Evolutionary conservation across 2,888 invertebrate species (phyloP).

Genomic region (Beris chalybata): DNA sequence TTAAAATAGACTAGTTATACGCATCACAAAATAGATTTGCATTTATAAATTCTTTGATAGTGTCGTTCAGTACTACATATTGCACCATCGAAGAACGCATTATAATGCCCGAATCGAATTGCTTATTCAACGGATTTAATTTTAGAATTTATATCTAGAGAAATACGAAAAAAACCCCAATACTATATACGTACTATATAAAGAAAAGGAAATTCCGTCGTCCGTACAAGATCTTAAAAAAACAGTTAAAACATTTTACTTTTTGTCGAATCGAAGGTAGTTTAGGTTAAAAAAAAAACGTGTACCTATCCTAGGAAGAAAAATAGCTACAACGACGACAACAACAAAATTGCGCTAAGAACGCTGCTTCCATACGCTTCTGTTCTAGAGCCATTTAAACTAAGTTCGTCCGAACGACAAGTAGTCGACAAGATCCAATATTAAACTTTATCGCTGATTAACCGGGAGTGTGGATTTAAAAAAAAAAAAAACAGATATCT

Average conservation of each 20-base stretch:
- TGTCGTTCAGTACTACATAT: no score
- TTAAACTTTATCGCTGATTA: slow-evolving; percentile 19
- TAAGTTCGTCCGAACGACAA: slow-evolving; percentile 37
- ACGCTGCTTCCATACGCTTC: slow-evolving; percentile 41
- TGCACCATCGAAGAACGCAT: neutral
- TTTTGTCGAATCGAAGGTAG: no score
- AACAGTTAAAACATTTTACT: no score
- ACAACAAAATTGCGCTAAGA: slow-evolving; percentile 21
- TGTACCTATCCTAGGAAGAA: no score
- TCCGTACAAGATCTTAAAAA: no score
- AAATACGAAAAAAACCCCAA: neutral
- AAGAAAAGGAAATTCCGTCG: no score
- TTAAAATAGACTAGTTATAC: no score
- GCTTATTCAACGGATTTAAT: slow-evolving; percentile 6
- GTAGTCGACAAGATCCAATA: slow-evolving; percentile 31
- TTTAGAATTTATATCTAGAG: slow-evolving; percentile 5
- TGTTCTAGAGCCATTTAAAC: slow-evolving; percentile 41
- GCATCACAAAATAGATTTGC: no score
- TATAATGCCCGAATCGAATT: slow-evolving; percentile 5
- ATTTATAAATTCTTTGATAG: no score
- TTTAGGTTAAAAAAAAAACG: no score
- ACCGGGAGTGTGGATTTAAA: slow-evolving; percentile 29
- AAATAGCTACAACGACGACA: neutral
- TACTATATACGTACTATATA: no score
- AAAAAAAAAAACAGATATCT: no score